These are phyloP conservation scores for Nylanderia fulva DNA, from an alignment of 1,140 invertebrate species.

Conservation along the genomic window DNA sequence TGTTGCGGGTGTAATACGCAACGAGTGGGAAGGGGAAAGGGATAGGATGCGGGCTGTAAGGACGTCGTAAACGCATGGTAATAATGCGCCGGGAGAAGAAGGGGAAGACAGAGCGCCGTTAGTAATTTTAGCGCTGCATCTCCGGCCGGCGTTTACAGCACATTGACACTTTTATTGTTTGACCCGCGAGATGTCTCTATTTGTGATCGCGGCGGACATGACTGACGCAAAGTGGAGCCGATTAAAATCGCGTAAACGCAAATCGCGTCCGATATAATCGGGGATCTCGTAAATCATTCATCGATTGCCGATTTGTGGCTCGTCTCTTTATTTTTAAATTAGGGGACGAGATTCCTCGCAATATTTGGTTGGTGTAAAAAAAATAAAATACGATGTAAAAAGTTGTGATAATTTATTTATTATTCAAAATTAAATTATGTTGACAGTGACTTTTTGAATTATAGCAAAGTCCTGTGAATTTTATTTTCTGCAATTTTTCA, in stretches of 20 bases:
- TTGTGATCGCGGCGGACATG: background rate
- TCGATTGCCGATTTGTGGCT: too few relatives aligned
- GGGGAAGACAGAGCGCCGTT: slow-evolving; percentile 65
- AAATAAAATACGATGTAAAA: too few relatives aligned
- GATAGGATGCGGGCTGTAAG: slow-evolving; percentile 53
- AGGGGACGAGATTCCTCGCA: too few relatives aligned
- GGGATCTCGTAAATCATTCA: slow-evolving; percentile 8
- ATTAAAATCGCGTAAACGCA: slow-evolving; percentile 25
- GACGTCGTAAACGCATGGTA: slow-evolving; percentile 75
- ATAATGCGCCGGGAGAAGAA: slow-evolving; percentile 66
- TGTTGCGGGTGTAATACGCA: slow-evolving; percentile 68
- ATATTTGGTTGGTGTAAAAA: too few relatives aligned
- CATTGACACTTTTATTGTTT: slow-evolving; percentile 64
- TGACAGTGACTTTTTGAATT: too few relatives aligned
- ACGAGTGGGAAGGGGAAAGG: too few relatives aligned
- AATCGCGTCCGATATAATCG: slow-evolving; percentile 48
- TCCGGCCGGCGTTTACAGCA: slow-evolving; percentile 51
- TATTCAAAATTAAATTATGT: too few relatives aligned
- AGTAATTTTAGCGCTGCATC: slow-evolving; percentile 67
- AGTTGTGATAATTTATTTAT: too few relatives aligned
- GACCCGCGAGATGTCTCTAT: slow-evolving; percentile 38
- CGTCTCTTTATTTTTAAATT: too few relatives aligned
- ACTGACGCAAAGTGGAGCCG: background rate
- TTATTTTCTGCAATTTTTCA: too few relatives aligned
- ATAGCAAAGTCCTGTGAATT: too few relatives aligned